A percentile compares a stretch with the other conserved stretches of the same genome.
These are phyloP conservation scores for Agrypnus murinus DNA, from an alignment of 2,888 invertebrate genomes.

Conservation along the genomic window DNA sequence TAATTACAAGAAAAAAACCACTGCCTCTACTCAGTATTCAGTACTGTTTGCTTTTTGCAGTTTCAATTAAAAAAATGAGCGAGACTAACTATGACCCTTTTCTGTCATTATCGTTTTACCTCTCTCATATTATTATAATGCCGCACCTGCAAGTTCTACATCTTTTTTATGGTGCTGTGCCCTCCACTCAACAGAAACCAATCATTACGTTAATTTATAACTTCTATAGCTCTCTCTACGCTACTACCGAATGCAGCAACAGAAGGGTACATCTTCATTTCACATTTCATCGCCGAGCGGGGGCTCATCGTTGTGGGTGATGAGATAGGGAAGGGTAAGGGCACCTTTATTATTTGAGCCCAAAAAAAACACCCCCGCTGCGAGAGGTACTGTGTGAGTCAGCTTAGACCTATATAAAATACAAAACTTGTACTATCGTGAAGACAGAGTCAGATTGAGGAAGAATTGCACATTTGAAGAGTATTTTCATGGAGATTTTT, in stretches of 20 bases:
- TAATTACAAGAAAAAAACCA: no score
- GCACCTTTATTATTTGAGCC: conserved; percentile 49
- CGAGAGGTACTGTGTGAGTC: conserved; percentile 54
- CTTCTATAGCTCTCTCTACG: conserved; percentile 13
- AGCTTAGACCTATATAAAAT: conserved; percentile 54
- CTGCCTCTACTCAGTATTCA: no score
- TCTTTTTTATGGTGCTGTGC: conserved; percentile 14
- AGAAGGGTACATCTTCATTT: conserved; percentile 46
- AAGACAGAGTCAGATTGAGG: conserved; percentile 51
- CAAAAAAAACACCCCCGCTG: conserved; percentile 54
- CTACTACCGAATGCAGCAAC: no score
- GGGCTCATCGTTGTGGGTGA: conserved; percentile 35
- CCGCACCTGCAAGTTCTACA: conserved; percentile 22
- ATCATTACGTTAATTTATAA: conserved; percentile 29
- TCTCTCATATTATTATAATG: no score
- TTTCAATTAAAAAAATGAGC: no score
- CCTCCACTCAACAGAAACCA: conserved; percentile 30
- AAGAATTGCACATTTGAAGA: no score
- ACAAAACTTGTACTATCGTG: conserved; percentile 43
- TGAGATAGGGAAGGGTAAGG: conserved; percentile 46
- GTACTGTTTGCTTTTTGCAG: no score
- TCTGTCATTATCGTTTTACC: no score
- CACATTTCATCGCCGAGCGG: conserved; percentile 43
- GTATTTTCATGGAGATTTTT: no score
- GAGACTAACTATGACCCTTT: no score